Evolutionary conservation across 2,113 vertebrate species (phyloP), one percentile per base, ranked within the genome.

Genomic region (Seriola aureovittata): DNA sequence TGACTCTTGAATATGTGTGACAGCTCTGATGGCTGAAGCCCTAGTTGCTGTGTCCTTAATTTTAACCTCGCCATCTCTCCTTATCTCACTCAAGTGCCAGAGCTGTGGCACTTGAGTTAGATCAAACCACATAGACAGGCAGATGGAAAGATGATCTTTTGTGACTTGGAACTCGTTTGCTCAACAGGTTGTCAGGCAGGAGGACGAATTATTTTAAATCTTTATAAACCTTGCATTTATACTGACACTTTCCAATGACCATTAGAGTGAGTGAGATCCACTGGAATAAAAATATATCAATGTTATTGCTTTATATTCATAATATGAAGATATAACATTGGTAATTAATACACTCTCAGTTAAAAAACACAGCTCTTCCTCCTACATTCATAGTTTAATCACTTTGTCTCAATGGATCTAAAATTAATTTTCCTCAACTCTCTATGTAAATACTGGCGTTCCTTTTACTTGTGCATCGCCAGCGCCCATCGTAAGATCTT

Each of bases 151-250:
- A 54, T 78, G 66, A 60, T 74, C n/a, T 36, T 69, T 71, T 74
- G 72, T 65, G 68, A 62, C 17, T 4, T 25, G 67, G 23, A 83
- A 55, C 32, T 65, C n/a, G 74, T 77, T 16, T 3, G 70, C 66
- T 85, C 88, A 88, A 90, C 89, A 86, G 81, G 78, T 92, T 82
- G 62, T 57, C 58, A 48, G 70, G 17, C 29, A 64, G 8, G 16
- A 34, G 25, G 59, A 54, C n/a, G 65, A 14, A 46, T 71, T 11
- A 23, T 23, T 81, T 63, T 1, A 38, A 60, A 48, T 59, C 32
- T 71, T 36, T 40, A 23, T n/a, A 21, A 7, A 1, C 14, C 2
- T 54, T 36, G 11, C 13, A 70, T 55, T 67, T 25, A 48, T 19
- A 57, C 16, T 66, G 13, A 32, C 23, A 57, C 17, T 12, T 40